A percentile compares a stretch with the other conserved stretches of the same genome.
Conservation (phyloP, 2,113 vertebrate species). For the Collichthys lucidus region DNA sequence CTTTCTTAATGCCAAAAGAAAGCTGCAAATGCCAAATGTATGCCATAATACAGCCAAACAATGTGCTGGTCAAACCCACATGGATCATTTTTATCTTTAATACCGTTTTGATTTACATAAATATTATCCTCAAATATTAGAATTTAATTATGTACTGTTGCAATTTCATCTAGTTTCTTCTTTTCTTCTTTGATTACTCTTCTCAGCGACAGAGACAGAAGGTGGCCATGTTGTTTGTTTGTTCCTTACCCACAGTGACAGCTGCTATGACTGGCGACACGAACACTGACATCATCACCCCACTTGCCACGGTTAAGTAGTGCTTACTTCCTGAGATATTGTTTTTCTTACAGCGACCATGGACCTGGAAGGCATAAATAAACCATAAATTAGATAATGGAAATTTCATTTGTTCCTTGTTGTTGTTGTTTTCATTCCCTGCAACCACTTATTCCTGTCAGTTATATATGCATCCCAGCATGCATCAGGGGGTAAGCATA, state of each 20-base stretch:
- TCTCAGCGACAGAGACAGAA: neutral
- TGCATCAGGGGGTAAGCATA: neutral
- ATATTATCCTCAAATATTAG: neutral
- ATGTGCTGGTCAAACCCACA: neutral
- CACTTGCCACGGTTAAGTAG: slow-evolving; percentile 90
- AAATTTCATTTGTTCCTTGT: slow-evolving; percentile 29
- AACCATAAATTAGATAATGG: slow-evolving; percentile 34
- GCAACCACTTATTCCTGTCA: neutral
- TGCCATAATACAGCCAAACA: no score
- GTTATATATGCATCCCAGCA: slow-evolving; percentile 4
- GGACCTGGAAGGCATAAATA: slow-evolving; percentile 80
- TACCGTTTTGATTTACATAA: neutral
- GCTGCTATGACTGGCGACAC: slow-evolving; percentile 91
- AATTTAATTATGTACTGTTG: neutral
- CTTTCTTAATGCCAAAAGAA: no score
- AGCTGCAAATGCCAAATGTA: no score
- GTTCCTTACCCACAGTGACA: slow-evolving; percentile 86
- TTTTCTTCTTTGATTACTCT: neutral
- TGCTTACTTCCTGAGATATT: slow-evolving; percentile 91
- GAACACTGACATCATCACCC: slow-evolving; percentile 89
- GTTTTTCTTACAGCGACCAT: slow-evolving; percentile 90
- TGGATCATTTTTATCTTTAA: slow-evolving; percentile 10
- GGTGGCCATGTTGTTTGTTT: neutral
- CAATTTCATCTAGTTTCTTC: neutral
- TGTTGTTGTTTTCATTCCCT: slow-evolving; percentile 17